Evolutionary conservation across 2,113 vertebrate genomes (phyloP).

Genomic region (Scomber scombrus): DNA sequence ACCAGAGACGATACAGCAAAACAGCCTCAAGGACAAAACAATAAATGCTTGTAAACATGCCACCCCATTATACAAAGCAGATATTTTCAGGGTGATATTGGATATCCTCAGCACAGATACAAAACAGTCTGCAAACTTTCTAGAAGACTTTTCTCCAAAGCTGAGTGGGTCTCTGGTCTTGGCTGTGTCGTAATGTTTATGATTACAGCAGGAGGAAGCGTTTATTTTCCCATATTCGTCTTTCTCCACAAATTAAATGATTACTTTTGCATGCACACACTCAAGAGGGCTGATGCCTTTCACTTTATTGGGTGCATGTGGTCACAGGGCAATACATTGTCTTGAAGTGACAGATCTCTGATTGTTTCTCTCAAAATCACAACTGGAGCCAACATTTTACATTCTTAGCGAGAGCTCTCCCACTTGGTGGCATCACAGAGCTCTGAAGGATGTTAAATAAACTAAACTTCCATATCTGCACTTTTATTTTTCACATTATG

Average conservation of each 20-base stretch:
- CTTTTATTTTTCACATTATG: slow-evolving; percentile 35
- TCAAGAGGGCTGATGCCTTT: slow-evolving; percentile 23
- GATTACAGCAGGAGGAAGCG: slow-evolving; percentile 47
- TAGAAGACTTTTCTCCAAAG: slow-evolving; percentile 9
- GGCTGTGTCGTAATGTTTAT: slow-evolving; percentile 43
- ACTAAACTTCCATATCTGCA: slow-evolving; percentile 16
- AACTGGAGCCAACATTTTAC: slow-evolving; percentile 41
- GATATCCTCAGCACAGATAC: slow-evolving; percentile 15
- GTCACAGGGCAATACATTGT: not conserved
- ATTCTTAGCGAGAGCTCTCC: slow-evolving; percentile 30
- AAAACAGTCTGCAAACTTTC: slow-evolving; percentile 18
- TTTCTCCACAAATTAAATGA: slow-evolving; percentile 22
- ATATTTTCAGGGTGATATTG: slow-evolving; percentile 17
- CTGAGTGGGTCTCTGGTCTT: slow-evolving; percentile 19
- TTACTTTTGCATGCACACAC: slow-evolving; percentile 37
- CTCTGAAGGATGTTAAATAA: not conserved
- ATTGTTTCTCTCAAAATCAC: slow-evolving; percentile 38
- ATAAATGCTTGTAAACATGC: slow-evolving; percentile 38
- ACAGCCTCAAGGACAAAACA: slow-evolving; percentile 31
- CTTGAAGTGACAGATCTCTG: slow-evolving; percentile 16
- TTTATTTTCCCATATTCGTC: slow-evolving; percentile 43
- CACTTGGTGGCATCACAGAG: slow-evolving; percentile 11
- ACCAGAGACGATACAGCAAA: slow-evolving; percentile 19
- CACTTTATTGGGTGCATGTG: slow-evolving; percentile 29
- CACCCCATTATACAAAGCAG: slow-evolving; percentile 28